Evolutionary conservation across 2,888 invertebrate genomes (phyloP).

Genomic region (Tricholauxania praeusta): DNA sequence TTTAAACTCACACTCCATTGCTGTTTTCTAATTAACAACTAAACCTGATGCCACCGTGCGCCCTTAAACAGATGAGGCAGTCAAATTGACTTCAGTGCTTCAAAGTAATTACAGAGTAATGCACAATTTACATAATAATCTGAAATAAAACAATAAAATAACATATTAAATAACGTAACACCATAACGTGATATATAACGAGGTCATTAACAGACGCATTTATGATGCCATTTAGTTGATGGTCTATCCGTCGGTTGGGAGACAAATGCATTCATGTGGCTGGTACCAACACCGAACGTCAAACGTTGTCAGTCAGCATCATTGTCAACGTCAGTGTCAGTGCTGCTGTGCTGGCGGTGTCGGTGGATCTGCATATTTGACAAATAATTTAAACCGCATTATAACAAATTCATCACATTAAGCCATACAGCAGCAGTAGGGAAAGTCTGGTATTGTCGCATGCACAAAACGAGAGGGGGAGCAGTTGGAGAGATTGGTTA

Average conservation of each 20-base stretch:
- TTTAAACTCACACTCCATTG: no score
- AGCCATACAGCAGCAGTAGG: conserved; percentile 9
- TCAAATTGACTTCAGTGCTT: conserved; percentile 9
- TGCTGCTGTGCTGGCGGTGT: no score
- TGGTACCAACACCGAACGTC: conserved; percentile 1
- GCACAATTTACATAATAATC: conserved; percentile 55
- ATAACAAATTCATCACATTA: conserved; percentile 8
- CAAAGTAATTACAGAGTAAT: conserved; percentile 53
- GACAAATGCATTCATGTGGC: neutral
- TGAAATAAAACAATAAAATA: conserved; percentile 57
- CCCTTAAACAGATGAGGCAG: neutral
- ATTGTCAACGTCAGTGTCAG: conserved; percentile 22
- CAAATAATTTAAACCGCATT: conserved; percentile 26
- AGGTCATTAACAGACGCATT: conserved; percentile 25
- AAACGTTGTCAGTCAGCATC: conserved; percentile 20
- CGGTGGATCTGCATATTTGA: conserved; percentile 9
- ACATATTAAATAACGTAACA: conserved; percentile 55
- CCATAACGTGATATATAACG: conserved; percentile 2
- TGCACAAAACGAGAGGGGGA: neutral
- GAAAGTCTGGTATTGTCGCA: no score
- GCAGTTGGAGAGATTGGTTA: no score
- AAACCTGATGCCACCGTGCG: no score
- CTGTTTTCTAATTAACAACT: no score
- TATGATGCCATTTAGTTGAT: conserved; percentile 25
- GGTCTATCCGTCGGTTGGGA: neutral